Evolutionary conservation across 2,113 vertebrate species (phyloP).

Genomic region (Pteropus alecto): DNA sequence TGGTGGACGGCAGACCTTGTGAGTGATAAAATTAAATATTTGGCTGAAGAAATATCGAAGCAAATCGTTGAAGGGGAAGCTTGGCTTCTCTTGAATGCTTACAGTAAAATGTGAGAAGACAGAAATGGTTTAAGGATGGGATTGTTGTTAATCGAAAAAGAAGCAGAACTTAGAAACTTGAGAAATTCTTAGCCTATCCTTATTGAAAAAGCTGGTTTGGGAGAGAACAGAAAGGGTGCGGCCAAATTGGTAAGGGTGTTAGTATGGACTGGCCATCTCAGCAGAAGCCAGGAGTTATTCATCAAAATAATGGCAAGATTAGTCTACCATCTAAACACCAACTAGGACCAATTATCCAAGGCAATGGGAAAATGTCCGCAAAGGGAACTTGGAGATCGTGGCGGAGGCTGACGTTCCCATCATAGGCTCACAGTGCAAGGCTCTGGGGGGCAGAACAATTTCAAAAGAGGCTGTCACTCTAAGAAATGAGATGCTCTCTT

Average conservation of each 20-base stretch:
- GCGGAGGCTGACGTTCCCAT: not conserved
- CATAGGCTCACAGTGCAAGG: not conserved
- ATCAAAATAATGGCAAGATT: not conserved
- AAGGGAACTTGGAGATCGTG: not conserved
- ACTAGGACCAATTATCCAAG: not conserved
- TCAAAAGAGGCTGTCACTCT: not conserved
- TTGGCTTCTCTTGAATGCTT: not conserved
- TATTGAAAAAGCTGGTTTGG: not conserved
- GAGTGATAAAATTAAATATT: not conserved
- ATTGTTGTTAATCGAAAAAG: not conserved
- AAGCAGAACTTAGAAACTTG: not conserved
- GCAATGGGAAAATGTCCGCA: not conserved
- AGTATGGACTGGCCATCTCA: not conserved
- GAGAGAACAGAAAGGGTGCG: not conserved
- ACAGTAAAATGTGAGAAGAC: not conserved
- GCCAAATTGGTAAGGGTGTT: not conserved
- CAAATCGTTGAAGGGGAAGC: not conserved
- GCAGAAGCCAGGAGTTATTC: not conserved
- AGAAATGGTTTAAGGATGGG: not conserved
- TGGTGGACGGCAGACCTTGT: not conserved
- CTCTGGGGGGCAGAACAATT: not conserved
- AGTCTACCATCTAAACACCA: not conserved
- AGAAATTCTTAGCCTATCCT: not conserved
- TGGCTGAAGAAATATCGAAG: not conserved
- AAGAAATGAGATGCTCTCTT: too few relatives aligned